phyloP scores from a whole-genome alignment of 2,888 invertebrate species.

The Bursaphelenchus okinawaensis region DNA sequence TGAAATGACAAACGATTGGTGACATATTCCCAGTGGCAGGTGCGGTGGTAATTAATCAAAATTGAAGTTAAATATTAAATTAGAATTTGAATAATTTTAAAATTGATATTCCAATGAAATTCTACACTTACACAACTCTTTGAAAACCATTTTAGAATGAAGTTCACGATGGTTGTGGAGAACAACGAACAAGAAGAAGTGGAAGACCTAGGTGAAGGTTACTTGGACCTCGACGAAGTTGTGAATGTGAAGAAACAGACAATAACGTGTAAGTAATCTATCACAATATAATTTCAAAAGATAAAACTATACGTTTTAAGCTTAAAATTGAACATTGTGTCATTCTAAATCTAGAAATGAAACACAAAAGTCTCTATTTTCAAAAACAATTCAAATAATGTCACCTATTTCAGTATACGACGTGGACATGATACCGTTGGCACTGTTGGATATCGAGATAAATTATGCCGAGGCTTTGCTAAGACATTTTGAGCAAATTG shows the following conservation, averaged over 20 bases:
- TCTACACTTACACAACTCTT: no score
- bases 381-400: not conserved
- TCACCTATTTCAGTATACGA: conserved; percentile 37
- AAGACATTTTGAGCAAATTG: conserved; percentile 16
- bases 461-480: conserved; percentile 31
- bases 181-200: conserved; percentile 22
- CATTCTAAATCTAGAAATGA: not conserved
- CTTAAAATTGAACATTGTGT: not conserved
- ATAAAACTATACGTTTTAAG: not conserved
- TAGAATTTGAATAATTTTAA: no score
- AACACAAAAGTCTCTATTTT: no score
- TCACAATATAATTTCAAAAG: no score
- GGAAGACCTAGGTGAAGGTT: conserved; percentile 46
- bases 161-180: conserved; percentile 41
- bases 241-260: conserved; percentile 26
- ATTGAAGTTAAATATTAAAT: no score
- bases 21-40: no score
- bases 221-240: conserved; percentile 29
- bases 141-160: conserved; percentile 34
- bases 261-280: conserved; percentile 18
- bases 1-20: no score
- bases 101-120: no score
- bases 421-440: conserved; percentile 33
- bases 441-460: conserved; percentile 36
- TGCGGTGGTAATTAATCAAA: no score